These are phyloP conservation scores for Myrmecophaga tridactyla DNA, from an alignment of 2,113 vertebrate species.

Conservation along the genomic window DNA sequence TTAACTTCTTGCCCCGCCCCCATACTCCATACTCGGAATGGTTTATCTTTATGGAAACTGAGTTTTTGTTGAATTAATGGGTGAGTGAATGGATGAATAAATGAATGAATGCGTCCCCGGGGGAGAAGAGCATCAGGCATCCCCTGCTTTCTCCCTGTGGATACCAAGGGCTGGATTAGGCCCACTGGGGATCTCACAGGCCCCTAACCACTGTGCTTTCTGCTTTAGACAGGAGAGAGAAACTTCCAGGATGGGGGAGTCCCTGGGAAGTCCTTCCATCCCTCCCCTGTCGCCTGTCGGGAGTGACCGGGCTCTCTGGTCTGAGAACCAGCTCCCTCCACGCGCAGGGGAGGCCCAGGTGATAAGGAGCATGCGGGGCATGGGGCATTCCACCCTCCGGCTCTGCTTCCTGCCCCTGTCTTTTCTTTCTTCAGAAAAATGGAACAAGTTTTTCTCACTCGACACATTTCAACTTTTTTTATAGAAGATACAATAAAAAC, in stretches of 20 bases:
- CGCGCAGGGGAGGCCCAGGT: not conserved
- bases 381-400: not conserved
- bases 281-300: not conserved
- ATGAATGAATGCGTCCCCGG: not conserved
- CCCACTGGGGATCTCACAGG: not conserved
- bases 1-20: not conserved
- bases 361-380: not conserved
- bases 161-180: not conserved
- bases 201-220: not conserved
- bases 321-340: not conserved
- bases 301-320: not conserved
- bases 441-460: slow-evolving; percentile 78
- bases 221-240: not conserved
- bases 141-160: not conserved
- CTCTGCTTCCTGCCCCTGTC: slow-evolving; percentile 44
- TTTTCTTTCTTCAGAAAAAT: slow-evolving; percentile 73
- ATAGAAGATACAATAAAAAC: slow-evolving; percentile 78
- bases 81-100: not conserved
- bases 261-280: not conserved
- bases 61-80: slow-evolving; percentile 8
- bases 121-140: not conserved
- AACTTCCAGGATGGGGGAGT: not conserved
- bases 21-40: not conserved
- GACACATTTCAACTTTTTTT: slow-evolving; percentile 77
- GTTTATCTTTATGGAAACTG: not conserved